phyloP scores from a whole-genome alignment of 1,140 invertebrate species.

The Cepaea nemoralis region DNA sequence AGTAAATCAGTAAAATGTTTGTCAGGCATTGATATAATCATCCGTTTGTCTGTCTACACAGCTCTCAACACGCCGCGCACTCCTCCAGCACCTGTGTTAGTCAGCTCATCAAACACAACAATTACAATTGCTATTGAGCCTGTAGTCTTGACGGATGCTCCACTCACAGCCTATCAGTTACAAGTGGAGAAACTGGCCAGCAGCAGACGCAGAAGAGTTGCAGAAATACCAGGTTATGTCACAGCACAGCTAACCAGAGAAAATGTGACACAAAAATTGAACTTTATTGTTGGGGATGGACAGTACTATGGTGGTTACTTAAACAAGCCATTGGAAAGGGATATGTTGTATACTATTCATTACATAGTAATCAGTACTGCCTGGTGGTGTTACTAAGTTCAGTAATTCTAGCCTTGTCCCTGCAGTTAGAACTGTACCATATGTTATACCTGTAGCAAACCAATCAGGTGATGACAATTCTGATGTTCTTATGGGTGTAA shows the following conservation, averaged over 20 bases:
- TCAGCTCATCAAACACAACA: conserved; percentile 50
- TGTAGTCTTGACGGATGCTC: conserved; percentile 48
- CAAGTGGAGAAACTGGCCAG: conserved; percentile 48
- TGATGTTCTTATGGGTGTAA: conserved; percentile 51
- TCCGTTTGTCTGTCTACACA: too few species aligned
- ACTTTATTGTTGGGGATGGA: conserved; percentile 55
- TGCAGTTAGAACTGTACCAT: conserved; percentile 42
- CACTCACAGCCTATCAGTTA: conserved; percentile 53
- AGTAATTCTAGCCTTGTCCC: conserved; percentile 48
- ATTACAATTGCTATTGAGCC: conserved; percentile 57
- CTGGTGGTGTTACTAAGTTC: conserved; percentile 54
- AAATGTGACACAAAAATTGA: conserved; percentile 40
- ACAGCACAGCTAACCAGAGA: conserved; percentile 46
- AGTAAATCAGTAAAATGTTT: too few species aligned
- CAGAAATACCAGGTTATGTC: conserved; percentile 44
- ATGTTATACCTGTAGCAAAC: conserved; percentile 28
- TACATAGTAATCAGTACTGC: conserved; percentile 59
- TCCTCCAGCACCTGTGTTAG: conserved; percentile 47
- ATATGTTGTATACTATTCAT: conserved; percentile 57
- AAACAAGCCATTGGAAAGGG: conserved; percentile 53
- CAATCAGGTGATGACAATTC: conserved; percentile 32
- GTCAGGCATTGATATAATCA: too few species aligned
- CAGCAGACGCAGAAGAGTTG: background rate
- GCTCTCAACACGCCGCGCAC: conserved; percentile 46
- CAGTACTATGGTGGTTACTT: conserved; percentile 40